Base-by-base conservation (phyloP, 2,113 vertebrate species). In the Siniperca chuatsi region DNA sequence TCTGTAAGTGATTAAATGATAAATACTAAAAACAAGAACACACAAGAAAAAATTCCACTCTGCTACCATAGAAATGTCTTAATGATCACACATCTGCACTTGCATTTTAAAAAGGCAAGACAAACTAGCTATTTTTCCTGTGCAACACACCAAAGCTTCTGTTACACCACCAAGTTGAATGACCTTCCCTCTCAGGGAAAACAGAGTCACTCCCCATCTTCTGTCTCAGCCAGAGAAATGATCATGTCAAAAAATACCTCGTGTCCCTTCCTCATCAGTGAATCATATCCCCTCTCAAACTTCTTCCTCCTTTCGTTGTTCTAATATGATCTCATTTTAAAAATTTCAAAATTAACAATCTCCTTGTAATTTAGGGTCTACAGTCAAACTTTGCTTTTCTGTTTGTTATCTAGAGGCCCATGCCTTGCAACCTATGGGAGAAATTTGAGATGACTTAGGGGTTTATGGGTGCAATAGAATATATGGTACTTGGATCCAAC, bases 181-280 rank as follows among this genome's bases (percentile, higher is more conserved):
- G 69, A 79, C 75, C 85, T 68, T 72, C 60, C 54, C 69, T 75
- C 40, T 40, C 25, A 20, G 42, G 48, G 57, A 80, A 73, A 76
- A 71, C 66, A 65, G 42, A 71, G 52, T 65, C 62, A 71, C 70
- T 81, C 66, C 35, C 55, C 44, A 57, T 48, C 48, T 50, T 55
- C 5, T 0, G 57, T 72, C 74, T 82, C 44, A 37, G 79, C 46
- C 33, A 16, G 50, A 75, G 48, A 79, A 67, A 52, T 65, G 62
- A 55, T 73, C 61, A 21, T 13, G 40, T 57, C 23, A 60, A 44
- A 55, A 73, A 75, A 77, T 21, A 79, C 58, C 65, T 71, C 50
- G 48, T 50, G 66, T 50, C 13, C 18, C 2, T 48, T 72, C 64
- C 74, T 86, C 76, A 58, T 65, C 73, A 52, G 3, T 75, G 55